Base-by-base conservation (phyloP, 2,113 vertebrate species). In the Rhinoptilus africanus region DNA sequence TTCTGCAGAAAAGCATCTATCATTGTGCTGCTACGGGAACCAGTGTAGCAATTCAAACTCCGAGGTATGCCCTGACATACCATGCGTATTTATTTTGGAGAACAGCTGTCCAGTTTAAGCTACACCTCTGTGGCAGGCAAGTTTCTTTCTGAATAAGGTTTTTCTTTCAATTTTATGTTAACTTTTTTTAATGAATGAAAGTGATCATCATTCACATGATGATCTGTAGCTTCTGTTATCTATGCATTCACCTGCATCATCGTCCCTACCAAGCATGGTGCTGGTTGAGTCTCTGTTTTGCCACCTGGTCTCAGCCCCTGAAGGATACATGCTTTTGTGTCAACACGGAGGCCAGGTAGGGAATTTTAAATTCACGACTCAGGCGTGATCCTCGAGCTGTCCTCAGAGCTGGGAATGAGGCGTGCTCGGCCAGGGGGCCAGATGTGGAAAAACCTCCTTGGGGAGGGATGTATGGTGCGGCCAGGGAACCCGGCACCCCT, bases 381-480 rank as follows among this genome's bases (percentile, higher is more conserved):
- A 27, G 51, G 28, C 24, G 5, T 64, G 27, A 51, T 64, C 34
- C 5, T 26, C 1, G 1, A 59, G 21, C 37, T 47, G 27, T 45
- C 10, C 6, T 47, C 39, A 64, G 59, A 60, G 47, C 59, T 78
- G 59, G 21, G n/a, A 66, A 35, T 1, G 2, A 47, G 60, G 21
- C n/a, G 6, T 43, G n/a, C 37, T 45, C 0, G 1, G 34, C 10
- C 2, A 0, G 50, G 37, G 35, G 56, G 16, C 22, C 48, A 30
- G 37, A 22, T 43, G 8, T 4, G 22, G n/a, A 47, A 23, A 59
- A 7, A 63, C 15, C 17, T 51, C 37, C 1, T 0, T 3, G 19
- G 30, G 50, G 19, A 34, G 54, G 12, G 6, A 32, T 69, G 62
- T 15, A 10, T 0, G 0, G 34, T 4, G 4, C 2, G 16, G n/a